Evolutionary conservation across 2,888 invertebrate genomes (phyloP), one percentile per base, ranked within the genome.

Genomic region (Panorpa germanica): DNA sequence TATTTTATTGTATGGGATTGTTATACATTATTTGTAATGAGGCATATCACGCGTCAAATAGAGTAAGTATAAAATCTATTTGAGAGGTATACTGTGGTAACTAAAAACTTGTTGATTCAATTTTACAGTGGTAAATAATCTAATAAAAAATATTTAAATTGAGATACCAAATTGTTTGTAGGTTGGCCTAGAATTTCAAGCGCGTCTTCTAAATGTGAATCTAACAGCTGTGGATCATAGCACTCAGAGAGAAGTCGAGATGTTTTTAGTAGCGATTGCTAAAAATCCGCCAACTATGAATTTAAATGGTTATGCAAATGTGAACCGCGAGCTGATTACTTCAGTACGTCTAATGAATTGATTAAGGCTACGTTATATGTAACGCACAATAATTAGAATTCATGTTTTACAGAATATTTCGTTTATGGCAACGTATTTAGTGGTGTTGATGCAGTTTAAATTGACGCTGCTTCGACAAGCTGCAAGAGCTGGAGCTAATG

Each of bases 211-310:
- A 3, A 72, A 70, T 43, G 67, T 74, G 1, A 74, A 75, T 49
- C 53, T 74, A 5, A 63, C 65, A 1, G 61, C 64, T 1, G 63
- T 75, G 5, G 71, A 74, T 47, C 55, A 59, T 23, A 62, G 65
- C 30, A 70, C 73, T 0, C 65, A 70, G 40, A 65, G 69, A 18
- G 75, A 75, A 45, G 68, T 75, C 10, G 66, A 73, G 43, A 74
- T 76, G 74, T 71, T 76, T 42, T 50, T 76, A 16, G 68, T 71
- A 4, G 75, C 75, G 1, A 74, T 75, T 32, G 64, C 70, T 5
- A 75, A 75, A 47, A 75, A 75, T 48, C 75, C 76, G 1, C 75
- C 75, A 1, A 70, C 70, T 27, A 75, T 76, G 75, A 75, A 75
- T 49, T 53, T 76, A 32, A 73, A 76, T 39, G 73, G 73, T 4